Base-by-base conservation (phyloP, 2,888 invertebrate species). In the Papilio elwesi region DNA sequence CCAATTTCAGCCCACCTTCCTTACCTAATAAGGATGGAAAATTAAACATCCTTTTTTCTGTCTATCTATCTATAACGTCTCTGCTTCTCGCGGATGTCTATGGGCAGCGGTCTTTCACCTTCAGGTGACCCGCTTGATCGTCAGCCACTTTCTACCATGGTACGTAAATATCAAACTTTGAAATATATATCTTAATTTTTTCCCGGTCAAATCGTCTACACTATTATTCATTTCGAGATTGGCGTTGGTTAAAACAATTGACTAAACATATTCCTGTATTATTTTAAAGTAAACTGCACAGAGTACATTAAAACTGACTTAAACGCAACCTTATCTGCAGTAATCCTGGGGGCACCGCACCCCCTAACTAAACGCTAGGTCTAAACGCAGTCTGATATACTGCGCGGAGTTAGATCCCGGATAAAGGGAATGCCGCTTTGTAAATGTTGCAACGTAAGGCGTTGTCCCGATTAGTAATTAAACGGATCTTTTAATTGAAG, bases 251-350 rank as follows among this genome's bases (percentile, higher is more conserved):
- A 49, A 65, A 65, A 38, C 65, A 51, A 36, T 36, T 36, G 26
- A 26, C 26, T 26, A 26, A 26, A 26, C 26, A 26, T 26, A 26
- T 26, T 26, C 26, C 26, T n/a, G 36, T 12, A 75, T 76, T 79
- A 59, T 59, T 59, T 43, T 43, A 78, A 79, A 80, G 52, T 52
- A 70, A 77, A 80, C 78, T 76, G 77, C 74, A 12, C 43, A 48
- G 51, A 43, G 67, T 65, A 70, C 75, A 79, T 79, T 81, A 82
- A 80, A 79, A n/a, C 16, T 49, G 16, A 64, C 77, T 82, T 81
- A 81, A 76, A 76, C 66, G 75, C 75, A 78, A 78, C 79, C 78
- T 81, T 82, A 83, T 82, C 83, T 81, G 76, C 64, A 74, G 77
- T 83, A 83, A 83, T 81, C 83, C 83, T 26, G 74, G 73, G 76